These are phyloP conservation scores for Fragum sueziense DNA, from an alignment of 2,888 invertebrate genomes.

Conservation along the genomic window DNA sequence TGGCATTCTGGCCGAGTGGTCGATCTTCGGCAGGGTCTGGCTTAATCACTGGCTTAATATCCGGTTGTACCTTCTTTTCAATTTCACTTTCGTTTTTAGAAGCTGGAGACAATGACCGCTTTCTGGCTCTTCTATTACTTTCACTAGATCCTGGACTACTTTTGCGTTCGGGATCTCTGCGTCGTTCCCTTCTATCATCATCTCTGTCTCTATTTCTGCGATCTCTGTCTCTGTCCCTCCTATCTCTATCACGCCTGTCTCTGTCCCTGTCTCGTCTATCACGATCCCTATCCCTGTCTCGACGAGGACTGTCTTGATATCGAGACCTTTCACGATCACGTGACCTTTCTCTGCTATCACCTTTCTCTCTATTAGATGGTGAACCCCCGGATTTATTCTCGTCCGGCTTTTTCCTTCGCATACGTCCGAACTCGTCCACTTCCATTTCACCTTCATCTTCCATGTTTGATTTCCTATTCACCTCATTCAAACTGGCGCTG, in stretches of 20 bases:
- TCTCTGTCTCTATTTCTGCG: slow-evolving; percentile 50
- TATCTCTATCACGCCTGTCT: slow-evolving; percentile 48
- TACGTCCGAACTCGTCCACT: slow-evolving; percentile 13
- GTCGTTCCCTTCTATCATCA: slow-evolving; percentile 48
- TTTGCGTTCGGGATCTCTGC: slow-evolving; percentile 55
- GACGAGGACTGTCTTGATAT: slow-evolving; percentile 27
- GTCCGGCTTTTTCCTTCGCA: slow-evolving; percentile 11
- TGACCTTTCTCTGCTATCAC: slow-evolving; percentile 44
- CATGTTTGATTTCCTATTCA: not conserved
- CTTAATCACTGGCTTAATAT: not conserved
- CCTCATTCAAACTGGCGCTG: not conserved
- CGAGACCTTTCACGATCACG: slow-evolving; percentile 38
- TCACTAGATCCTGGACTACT: slow-evolving; percentile 48
- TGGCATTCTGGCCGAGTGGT: not conserved
- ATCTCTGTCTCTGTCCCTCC: slow-evolving; percentile 38
- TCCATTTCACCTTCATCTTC: not conserved
- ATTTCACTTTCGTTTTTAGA: slow-evolving; percentile 37
- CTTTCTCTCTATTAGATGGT: not conserved
- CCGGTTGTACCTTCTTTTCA: slow-evolving; percentile 44
- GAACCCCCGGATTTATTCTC: not conserved
- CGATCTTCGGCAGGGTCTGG: not conserved
- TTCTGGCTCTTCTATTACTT: slow-evolving; percentile 31
- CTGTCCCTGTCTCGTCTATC: slow-evolving; percentile 66
- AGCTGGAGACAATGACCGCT: slow-evolving; percentile 52
- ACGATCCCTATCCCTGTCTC: slow-evolving; percentile 58